A percentile compares a stretch with the other conserved stretches of the same genome.
Conservation (phyloP, 1,140 invertebrate genomes). For the Zaprionus tsacasi region DNA sequence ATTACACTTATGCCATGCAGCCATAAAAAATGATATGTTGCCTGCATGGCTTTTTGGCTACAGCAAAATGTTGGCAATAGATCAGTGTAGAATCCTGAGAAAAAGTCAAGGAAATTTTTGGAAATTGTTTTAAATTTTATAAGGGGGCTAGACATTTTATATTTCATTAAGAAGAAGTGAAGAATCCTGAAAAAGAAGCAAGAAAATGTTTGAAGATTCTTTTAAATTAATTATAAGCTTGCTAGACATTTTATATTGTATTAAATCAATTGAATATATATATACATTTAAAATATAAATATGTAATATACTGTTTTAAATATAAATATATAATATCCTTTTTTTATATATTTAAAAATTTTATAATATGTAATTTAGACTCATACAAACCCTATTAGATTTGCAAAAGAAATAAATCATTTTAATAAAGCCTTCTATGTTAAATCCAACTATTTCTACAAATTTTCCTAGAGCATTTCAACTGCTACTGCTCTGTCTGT, state of each 20-base stretch:
- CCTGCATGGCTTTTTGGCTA: constrained; percentile 4
- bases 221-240: neutral
- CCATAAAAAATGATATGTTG: constrained; percentile 7
- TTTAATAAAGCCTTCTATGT: neutral
- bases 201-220: neutral
- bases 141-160: neutral
- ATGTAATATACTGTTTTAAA: too few relatives aligned
- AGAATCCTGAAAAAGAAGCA: neutral
- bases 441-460: neutral
- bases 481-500: neutral
- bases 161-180: neutral
- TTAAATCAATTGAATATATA: too few relatives aligned
- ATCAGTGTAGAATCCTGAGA: neutral
- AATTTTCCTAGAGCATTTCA: neutral
- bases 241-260: too few relatives aligned
- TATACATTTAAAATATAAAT: too few relatives aligned
- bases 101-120: neutral
- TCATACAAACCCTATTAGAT: too few relatives aligned
- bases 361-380: too few relatives aligned
- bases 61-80: neutral
- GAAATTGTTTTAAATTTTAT: neutral
- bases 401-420: neutral
- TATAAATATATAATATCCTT: too few relatives aligned
- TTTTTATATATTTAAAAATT: too few relatives aligned
- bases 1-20: constrained; percentile 1